A percentile compares a stretch with the other conserved stretches of the same genome.
These are phyloP conservation scores for Noctilio leporinus DNA, from an alignment of 2,113 vertebrate genomes.

Conservation along the genomic window DNA sequence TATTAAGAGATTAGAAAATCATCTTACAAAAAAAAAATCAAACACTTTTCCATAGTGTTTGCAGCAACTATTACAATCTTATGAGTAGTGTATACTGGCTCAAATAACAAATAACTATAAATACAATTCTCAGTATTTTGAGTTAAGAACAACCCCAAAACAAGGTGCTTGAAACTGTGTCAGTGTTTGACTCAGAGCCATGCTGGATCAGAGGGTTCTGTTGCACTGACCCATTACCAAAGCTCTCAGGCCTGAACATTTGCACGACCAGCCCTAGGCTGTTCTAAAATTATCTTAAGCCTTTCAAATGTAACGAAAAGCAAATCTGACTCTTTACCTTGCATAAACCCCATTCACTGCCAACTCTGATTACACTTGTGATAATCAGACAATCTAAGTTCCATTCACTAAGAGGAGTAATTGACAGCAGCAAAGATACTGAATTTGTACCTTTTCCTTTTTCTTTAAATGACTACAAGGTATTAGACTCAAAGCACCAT, in stretches of 20 bases:
- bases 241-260: background rate
- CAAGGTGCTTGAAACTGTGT: background rate
- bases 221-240: background rate
- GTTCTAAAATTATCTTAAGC: background rate
- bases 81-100: background rate
- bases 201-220: background rate
- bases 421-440: too few relatives aligned
- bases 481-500: background rate
- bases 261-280: background rate
- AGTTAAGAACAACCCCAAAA: background rate
- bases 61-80: background rate
- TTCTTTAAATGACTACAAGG: background rate
- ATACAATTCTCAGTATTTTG: background rate
- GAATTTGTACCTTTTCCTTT: background rate
- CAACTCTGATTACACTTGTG: background rate
- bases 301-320: background rate
- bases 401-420: background rate
- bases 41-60: background rate
- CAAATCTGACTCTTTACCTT: background rate
- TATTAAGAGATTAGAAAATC: background rate
- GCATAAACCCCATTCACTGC: fast-evolving
- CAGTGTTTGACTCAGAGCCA: background rate
- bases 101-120: background rate
- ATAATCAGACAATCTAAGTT: background rate
- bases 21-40: background rate